Percentiles rank a stretch among this genome's conserved stretches.
phyloP scores from a whole-genome alignment of 1,140 invertebrate species.

The Oncopeltus fasciatus region DNA sequence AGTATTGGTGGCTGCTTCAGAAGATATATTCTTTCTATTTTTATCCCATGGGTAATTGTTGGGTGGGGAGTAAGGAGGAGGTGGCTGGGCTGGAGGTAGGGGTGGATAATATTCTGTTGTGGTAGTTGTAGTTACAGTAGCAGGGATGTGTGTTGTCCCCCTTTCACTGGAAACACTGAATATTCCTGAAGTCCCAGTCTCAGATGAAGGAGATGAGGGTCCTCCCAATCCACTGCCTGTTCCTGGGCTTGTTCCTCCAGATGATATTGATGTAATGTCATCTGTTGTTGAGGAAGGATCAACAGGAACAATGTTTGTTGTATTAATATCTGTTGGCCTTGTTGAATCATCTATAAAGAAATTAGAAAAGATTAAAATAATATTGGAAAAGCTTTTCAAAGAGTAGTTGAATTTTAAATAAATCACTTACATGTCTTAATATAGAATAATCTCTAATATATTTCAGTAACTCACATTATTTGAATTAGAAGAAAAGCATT shows the following conservation, averaged over 20 bases:
- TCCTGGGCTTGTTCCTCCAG: not conserved
- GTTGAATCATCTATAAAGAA: not conserved
- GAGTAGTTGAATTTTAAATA: too few relatives aligned
- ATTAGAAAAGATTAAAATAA: too few relatives aligned
- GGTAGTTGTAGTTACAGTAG: conserved; percentile 8
- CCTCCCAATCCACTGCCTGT: not conserved
- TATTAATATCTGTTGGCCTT: not conserved
- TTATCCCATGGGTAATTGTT: conserved; percentile 19
- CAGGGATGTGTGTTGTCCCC: not conserved
- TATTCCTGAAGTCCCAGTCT: not conserved
- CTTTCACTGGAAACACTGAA: not conserved
- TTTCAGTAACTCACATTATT: too few relatives aligned
- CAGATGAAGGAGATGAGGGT: not conserved
- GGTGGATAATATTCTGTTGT: conserved; percentile 19
- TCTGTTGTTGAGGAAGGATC: not conserved
- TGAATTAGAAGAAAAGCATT: too few relatives aligned
- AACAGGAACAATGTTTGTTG: not conserved
- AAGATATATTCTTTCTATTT: conserved; percentile 46
- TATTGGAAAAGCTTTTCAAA: too few relatives aligned
- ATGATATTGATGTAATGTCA: not conserved
- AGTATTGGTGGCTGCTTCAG: conserved; percentile 54
- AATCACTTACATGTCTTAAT: too few relatives aligned
- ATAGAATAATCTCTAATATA: too few relatives aligned
- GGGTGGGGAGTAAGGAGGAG: conserved; percentile 11
- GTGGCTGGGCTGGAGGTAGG: conserved; percentile 16